Percentiles rank a stretch among this genome's conserved stretches.
Conservation (phyloP, 1,140 invertebrate species). For the Babylonia areolata region DNA sequence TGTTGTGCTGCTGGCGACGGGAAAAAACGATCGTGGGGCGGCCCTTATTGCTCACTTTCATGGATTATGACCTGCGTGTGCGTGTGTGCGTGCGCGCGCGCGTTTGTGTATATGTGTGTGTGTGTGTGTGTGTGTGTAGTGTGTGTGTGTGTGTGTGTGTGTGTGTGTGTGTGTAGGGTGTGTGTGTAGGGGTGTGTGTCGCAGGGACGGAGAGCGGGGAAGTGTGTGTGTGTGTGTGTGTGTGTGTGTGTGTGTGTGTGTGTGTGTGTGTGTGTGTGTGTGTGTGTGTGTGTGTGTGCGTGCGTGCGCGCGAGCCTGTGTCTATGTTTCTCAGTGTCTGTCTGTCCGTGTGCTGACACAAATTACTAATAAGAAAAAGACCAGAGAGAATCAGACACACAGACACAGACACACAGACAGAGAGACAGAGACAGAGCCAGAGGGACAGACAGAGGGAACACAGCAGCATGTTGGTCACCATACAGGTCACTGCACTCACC, state of each 20-base stretch:
- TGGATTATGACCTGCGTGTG: too few relatives aligned
- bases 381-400: not conserved
- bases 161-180: not conserved
- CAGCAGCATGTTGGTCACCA: not conserved
- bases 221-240: not conserved
- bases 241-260: not conserved
- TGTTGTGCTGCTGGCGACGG: too few relatives aligned
- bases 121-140: not conserved
- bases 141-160: not conserved
- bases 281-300: not conserved
- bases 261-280: too few relatives aligned
- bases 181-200: not conserved
- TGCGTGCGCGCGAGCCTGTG: not conserved
- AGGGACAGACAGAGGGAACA: conserved; percentile 8
- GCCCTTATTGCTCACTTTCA: too few relatives aligned
- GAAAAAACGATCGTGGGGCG: too few relatives aligned
- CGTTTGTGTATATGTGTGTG: too few relatives aligned
- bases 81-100: too few relatives aligned
- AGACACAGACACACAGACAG: conserved; percentile 4
- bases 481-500: conserved; percentile 31
- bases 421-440: not conserved
- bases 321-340: too few relatives aligned
- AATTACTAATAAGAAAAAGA: not conserved
- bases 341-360: not conserved
- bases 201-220: not conserved